A percentile compares a stretch with the other conserved stretches of the same genome.
phyloP scores from a whole-genome alignment of 2,797 vertebrate species.

The Zalophus californianus region DNA sequence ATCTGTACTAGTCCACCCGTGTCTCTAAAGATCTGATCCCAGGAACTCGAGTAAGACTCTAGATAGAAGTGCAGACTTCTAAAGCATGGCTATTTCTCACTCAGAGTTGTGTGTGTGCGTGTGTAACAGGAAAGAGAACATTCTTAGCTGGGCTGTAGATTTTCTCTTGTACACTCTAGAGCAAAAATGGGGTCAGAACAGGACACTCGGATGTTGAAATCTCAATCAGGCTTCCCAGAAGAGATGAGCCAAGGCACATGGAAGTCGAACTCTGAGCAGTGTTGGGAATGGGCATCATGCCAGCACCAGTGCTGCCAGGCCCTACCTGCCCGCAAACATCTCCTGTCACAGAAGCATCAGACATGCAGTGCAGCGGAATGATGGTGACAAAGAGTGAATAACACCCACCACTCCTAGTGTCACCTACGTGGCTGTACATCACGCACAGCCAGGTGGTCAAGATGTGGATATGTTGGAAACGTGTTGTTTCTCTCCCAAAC shows the following conservation, averaged over 20 bases:
- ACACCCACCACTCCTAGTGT: neutral
- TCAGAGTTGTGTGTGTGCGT: too few relatives aligned
- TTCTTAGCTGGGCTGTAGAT: neutral
- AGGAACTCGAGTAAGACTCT: neutral
- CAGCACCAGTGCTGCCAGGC: neutral
- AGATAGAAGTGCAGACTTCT: neutral
- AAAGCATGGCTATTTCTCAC: neutral
- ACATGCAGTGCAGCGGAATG: neutral
- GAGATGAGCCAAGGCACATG: neutral
- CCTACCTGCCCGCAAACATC: neutral
- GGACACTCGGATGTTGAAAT: neutral
- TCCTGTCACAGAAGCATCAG: neutral
- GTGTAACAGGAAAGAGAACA: neutral
- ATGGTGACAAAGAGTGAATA: neutral
- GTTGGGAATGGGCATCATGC: neutral
- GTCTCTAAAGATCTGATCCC: neutral
- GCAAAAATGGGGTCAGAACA: conserved; percentile 11
- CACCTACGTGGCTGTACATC: neutral
- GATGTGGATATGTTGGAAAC: neutral
- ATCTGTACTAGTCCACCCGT: neutral
- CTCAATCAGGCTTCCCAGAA: neutral
- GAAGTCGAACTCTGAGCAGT: neutral
- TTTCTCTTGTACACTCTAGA: neutral
- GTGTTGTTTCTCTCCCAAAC: neutral
- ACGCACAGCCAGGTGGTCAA: neutral